These are phyloP conservation scores for Temnothorax unifasciatus DNA, from an alignment of 2,888 invertebrate genomes.

Conservation along the genomic window DNA sequence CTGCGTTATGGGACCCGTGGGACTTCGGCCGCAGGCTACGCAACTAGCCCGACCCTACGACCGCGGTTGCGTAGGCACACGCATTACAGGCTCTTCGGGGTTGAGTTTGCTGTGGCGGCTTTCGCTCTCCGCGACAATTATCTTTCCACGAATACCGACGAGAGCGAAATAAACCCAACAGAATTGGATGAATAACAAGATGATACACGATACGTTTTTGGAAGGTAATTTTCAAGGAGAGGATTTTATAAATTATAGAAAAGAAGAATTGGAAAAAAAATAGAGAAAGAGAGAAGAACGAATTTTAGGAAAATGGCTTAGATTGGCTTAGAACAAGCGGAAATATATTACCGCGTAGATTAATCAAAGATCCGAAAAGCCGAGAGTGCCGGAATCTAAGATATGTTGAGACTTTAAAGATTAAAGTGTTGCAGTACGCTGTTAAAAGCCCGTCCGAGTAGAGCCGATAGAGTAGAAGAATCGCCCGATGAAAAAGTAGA, in stretches of 20 bases:
- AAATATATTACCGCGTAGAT: neutral
- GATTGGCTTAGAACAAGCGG: neutral
- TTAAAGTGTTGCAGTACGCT: neutral
- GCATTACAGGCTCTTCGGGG: slow-evolving; percentile 72
- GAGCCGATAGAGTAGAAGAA: slow-evolving; percentile 55
- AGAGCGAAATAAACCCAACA: slow-evolving; percentile 54
- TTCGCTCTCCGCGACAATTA: slow-evolving; percentile 55
- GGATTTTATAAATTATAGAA: neutral
- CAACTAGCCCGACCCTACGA: slow-evolving; percentile 69
- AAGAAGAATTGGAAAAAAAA: too few species aligned
- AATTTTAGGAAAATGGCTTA: neutral
- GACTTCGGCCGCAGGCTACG: slow-evolving; percentile 82
- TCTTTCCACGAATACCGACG: slow-evolving; percentile 31
- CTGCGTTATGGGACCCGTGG: slow-evolving; percentile 84
- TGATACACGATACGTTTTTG: neutral
- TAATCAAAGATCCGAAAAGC: neutral
- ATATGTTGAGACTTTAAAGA: neutral
- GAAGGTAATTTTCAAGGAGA: neutral
- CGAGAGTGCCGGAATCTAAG: neutral
- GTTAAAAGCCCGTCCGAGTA: slow-evolving; percentile 23
- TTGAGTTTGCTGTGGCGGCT: slow-evolving; percentile 65
- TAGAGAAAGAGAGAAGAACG: neutral
- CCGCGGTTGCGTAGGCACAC: slow-evolving; percentile 73
- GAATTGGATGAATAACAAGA: slow-evolving; percentile 17
- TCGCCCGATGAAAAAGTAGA: slow-evolving; percentile 70